phyloP scores from a whole-genome alignment of 1,140 invertebrate genomes.

The Nomia melanderi region DNA sequence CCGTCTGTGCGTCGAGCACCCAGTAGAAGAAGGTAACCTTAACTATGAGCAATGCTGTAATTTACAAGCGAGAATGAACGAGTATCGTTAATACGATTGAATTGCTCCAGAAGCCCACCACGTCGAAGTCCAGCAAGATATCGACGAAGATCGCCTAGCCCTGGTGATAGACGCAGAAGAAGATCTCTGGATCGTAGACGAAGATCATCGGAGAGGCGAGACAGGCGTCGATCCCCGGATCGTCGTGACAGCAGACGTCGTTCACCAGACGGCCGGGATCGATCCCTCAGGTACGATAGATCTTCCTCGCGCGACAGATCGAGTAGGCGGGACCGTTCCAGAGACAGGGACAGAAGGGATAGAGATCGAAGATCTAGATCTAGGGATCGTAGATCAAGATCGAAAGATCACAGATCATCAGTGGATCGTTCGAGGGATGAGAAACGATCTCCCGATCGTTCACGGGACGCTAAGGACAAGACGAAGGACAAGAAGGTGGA shows the following conservation, averaged over 20 bases:
- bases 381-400: conserved; percentile 70
- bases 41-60: neutral
- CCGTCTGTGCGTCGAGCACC: conserved; percentile 78
- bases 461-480: conserved; percentile 69
- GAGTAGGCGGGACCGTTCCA: conserved; percentile 73
- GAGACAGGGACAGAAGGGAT: conserved; percentile 70
- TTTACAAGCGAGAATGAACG: neutral
- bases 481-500: conserved; percentile 67
- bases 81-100: neutral
- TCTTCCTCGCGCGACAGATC: conserved; percentile 78
- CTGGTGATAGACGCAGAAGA: conserved; percentile 71
- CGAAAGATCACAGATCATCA: conserved; percentile 67
- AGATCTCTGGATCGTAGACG: conserved; percentile 76
- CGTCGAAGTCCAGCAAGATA: conserved; percentile 75
- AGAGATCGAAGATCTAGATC: conserved; percentile 73
- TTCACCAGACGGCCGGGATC: conserved; percentile 77
- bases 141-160: conserved; percentile 76
- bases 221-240: conserved; percentile 73
- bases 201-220: conserved; percentile 75
- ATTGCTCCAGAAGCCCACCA: conserved; percentile 67
- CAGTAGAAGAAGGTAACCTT: conserved; percentile 76
- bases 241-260: conserved; percentile 80
- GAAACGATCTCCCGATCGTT: conserved; percentile 71
- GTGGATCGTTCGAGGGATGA: conserved; percentile 70
- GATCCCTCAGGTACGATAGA: conserved; percentile 75